Evolutionary conservation across 1,140 invertebrate genomes (phyloP).

Genomic region (Formica selysi): DNA sequence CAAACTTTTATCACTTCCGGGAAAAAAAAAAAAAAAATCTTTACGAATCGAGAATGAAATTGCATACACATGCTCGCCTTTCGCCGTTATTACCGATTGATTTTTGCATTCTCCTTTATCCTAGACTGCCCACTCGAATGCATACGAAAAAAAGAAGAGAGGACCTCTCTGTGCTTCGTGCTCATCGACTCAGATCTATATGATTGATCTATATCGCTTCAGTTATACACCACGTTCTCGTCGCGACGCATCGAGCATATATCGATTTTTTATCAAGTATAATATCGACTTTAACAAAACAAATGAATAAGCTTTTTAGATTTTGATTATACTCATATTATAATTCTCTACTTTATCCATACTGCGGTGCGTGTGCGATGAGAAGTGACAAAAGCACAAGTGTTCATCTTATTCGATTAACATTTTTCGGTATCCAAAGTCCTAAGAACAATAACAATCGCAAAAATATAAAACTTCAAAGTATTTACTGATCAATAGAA

Average conservation of each 20-base stretch:
- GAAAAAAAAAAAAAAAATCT: neutral
- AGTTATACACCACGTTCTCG: conserved; percentile 55
- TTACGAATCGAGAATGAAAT: conserved; percentile 9
- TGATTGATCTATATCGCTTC: conserved; percentile 67
- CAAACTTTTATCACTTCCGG: conserved; percentile 29
- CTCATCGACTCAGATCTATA: conserved; percentile 67
- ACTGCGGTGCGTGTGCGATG: conserved; percentile 63
- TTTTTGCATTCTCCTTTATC: conserved; percentile 70
- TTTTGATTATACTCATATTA: conserved; percentile 5
- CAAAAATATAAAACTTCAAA: conserved; percentile 12
- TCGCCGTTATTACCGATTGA: conserved; percentile 58
- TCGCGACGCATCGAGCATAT: conserved; percentile 65
- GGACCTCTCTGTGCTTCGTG: conserved; percentile 61
- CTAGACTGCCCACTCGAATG: conserved; percentile 84
- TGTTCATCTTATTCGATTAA: conserved; percentile 11
- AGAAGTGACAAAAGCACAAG: conserved; percentile 59
- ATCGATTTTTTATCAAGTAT: neutral
- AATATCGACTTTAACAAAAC: neutral
- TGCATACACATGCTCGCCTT: conserved; percentile 49
- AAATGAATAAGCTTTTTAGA: neutral
- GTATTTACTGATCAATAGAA: neutral
- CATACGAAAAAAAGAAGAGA: conserved; percentile 61
- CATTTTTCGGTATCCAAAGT: neutral
- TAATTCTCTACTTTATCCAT: neutral
- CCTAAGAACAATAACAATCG: neutral